Conservation (phyloP, 2,797 vertebrate species). For the Pseudocheirus occidentalis region DNA sequence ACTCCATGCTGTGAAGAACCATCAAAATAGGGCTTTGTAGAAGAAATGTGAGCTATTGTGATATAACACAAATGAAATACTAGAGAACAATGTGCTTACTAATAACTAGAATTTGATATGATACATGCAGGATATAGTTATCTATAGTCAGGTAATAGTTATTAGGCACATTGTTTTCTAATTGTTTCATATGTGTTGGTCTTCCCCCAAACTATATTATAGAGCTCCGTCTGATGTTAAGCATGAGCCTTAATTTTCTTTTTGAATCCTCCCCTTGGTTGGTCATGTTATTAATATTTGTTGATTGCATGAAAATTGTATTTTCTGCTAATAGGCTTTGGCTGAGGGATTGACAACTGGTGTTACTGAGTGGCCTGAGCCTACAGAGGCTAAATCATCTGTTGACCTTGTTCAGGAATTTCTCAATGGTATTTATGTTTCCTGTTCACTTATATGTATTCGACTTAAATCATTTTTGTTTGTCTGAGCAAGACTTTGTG, state of each 20-base stretch:
- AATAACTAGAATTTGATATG: background rate
- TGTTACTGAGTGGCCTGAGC: conserved; percentile 93
- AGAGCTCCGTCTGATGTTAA: background rate
- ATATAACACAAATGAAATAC: background rate
- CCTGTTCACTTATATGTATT: conserved; percentile 16
- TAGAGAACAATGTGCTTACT: background rate
- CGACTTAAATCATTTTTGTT: conserved; percentile 32
- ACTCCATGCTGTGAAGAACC: background rate
- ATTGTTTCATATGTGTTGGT: background rate
- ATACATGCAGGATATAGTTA: background rate
- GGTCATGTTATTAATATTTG: background rate
- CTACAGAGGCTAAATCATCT: conserved; percentile 87
- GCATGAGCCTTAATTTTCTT: background rate
- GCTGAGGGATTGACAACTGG: conserved; percentile 91
- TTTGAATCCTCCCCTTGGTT: background rate
- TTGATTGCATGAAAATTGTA: background rate
- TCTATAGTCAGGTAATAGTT: background rate
- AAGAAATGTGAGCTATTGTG: background rate
- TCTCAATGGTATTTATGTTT: conserved; percentile 88
- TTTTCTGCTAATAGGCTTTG: conserved; percentile 86
- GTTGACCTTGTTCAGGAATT: conserved; percentile 89
- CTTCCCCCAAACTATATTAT: background rate
- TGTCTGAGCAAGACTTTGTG: conserved; percentile 39
- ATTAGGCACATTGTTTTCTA: background rate
- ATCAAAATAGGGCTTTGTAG: background rate